Evolutionary conservation across 2,888 invertebrate genomes (phyloP).

Genomic region (Sphaerophoria rueppellii): DNA sequence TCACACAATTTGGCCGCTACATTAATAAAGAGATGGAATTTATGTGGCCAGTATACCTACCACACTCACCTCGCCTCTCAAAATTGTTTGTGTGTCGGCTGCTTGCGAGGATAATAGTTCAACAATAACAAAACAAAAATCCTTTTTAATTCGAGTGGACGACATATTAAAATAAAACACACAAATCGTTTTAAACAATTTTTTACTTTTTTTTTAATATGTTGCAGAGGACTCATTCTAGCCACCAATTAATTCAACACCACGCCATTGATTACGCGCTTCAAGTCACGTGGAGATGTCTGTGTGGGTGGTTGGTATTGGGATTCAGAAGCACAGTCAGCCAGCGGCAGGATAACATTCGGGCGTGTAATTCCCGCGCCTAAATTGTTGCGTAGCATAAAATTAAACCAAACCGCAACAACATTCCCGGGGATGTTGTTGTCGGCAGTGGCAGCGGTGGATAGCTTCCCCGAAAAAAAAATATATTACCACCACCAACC

Average conservation of each 20-base stretch:
- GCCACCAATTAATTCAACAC: constrained; percentile 73
- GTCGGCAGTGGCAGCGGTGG: constrained; percentile 23
- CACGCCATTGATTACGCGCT: constrained; percentile 62
- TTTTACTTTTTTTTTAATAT: constrained; percentile 8
- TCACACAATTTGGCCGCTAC: constrained; percentile 60
- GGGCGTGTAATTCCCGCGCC: constrained; percentile 55
- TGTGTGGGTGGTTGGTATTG: constrained; percentile 11
- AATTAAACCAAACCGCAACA: constrained; percentile 73
- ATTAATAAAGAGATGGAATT: constrained; percentile 49
- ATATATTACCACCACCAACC: constrained; percentile 48
- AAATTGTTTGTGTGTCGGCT: constrained; percentile 1
- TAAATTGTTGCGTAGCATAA: constrained; percentile 73
- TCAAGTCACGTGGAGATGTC: constrained; percentile 8
- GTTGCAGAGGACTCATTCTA: constrained; percentile 51
- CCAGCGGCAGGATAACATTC: constrained; percentile 8
- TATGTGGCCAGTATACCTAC: constrained; percentile 9
- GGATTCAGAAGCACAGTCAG: background rate
- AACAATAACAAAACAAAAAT: constrained; percentile 28
- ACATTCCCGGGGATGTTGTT: constrained; percentile 66
- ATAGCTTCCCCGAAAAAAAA: background rate
- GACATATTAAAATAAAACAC: constrained; percentile 62
- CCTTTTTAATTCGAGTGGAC: constrained; percentile 38
- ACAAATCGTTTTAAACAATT: constrained; percentile 52
- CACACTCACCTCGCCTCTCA: background rate
- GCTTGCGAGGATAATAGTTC: constrained; percentile 1